Conservation (phyloP, 2,797 vertebrate genomes). For the Vultur gryphus region DNA sequence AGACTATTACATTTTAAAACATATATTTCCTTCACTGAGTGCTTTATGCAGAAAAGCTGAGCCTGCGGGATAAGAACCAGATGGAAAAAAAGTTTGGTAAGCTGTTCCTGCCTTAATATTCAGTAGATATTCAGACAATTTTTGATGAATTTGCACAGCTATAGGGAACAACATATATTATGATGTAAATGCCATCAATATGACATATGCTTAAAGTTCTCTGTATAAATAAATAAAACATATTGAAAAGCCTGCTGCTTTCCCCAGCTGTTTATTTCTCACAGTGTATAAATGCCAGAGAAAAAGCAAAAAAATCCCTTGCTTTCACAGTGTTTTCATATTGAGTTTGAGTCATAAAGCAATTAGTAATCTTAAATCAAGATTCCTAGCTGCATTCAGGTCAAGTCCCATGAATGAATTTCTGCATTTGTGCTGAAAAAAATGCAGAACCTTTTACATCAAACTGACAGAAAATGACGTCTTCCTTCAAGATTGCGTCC, state of each 20-base stretch:
- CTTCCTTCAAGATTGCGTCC: background rate
- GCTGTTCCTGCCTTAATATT: constrained; percentile 53
- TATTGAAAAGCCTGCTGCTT: constrained; percentile 72
- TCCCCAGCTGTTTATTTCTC: constrained; percentile 75
- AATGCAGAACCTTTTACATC: background rate
- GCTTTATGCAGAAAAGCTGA: constrained; percentile 66
- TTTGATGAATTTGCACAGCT: constrained; percentile 74
- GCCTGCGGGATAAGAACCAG: constrained; percentile 64
- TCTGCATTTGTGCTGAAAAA: background rate
- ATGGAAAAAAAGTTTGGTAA: constrained; percentile 69
- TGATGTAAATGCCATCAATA: constrained; percentile 77
- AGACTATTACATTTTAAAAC: constrained; percentile 43
- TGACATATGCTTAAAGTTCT: constrained; percentile 76
- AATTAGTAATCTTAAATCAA: constrained; percentile 54
- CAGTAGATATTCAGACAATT: constrained; percentile 61
- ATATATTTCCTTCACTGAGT: constrained; percentile 46
- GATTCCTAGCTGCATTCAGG: constrained; percentile 1
- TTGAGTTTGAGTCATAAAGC: constrained; percentile 54
- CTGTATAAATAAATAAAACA: constrained; percentile 78
- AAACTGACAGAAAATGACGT: background rate
- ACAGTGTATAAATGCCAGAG: constrained; percentile 55
- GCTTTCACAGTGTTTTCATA: constrained; percentile 41
- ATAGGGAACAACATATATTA: constrained; percentile 75
- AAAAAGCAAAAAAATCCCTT: background rate
- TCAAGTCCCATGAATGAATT: background rate